Percentiles rank a stretch among this genome's conserved stretches.
Conservation (phyloP, 2,113 vertebrate species). For the Pongo abelii region DNA sequence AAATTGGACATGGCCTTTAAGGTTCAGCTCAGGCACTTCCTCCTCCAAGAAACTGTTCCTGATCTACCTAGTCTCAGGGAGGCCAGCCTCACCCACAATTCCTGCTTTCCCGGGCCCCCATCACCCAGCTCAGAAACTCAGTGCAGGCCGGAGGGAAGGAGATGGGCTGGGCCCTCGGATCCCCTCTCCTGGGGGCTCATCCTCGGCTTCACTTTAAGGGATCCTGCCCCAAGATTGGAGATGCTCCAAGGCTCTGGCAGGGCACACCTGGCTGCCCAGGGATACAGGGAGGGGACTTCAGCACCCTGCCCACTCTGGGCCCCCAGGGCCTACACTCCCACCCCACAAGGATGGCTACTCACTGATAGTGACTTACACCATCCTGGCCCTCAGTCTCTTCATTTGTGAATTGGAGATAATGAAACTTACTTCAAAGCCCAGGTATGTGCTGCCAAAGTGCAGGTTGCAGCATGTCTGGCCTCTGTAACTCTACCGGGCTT, state of each 20-base stretch:
- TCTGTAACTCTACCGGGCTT: not conserved
- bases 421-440: not conserved
- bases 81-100: not conserved
- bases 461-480: not conserved
- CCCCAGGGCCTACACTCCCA: not conserved
- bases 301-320: not conserved
- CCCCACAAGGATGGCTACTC: not conserved
- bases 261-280: not conserved
- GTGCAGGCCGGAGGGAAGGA: not conserved
- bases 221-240: not conserved
- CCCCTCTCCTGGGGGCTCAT: rapidly evolving
- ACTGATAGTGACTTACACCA: rapidly evolving
- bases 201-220: not conserved
- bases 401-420: not conserved
- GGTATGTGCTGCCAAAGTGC: not conserved
- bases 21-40: not conserved
- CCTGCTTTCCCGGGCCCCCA: not conserved
- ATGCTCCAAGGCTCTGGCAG: not conserved
- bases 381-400: not conserved
- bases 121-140: not conserved
- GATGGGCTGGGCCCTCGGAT: not conserved
- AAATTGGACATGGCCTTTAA: not conserved
- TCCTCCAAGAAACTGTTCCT: not conserved
- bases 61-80: not conserved
- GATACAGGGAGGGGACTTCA: not conserved